Evolutionary conservation across 2,113 vertebrate species (phyloP), one percentile per base, ranked within the genome.

Genomic region (Cottus gobio): DNA sequence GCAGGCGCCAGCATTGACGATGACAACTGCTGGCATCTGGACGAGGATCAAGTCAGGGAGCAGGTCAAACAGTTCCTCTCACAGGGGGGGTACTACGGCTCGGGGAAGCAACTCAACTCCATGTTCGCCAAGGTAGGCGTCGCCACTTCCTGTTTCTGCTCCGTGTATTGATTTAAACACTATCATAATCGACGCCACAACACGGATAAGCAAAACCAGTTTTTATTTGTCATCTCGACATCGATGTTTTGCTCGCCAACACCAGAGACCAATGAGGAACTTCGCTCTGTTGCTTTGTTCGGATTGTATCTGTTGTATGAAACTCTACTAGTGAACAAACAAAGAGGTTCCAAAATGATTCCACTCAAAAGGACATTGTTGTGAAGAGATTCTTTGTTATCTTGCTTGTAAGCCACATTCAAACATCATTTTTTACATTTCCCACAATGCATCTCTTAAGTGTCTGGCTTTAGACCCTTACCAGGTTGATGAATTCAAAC

Each of bases 1-100:
- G 98, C 98, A 66, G 98, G 98, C 57, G 98, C 97, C 90, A 99
- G 98, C 93, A 99, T 99, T 4, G 96, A 99, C 0, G 98, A 99
- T 0, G 98, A 99, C 89, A 99, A 99, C 95, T 99, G 98, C 94
- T 99, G 98, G 98, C 98, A 99, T 93, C 95, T 99, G 94, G 98
- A 99, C 0, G 98, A 99, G 90, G 98, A 99, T 78, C 98, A 99
- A 87, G 98, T 99, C 83, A 94, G 97, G 89, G 98, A 99, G 93
- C 98, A 99, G 88, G 98, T 99, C 92, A 99, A 98, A 90, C 96
- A 99, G 89, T 99, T 99, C 92, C 95, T 99, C 68, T 98, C 98
- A 61, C 98, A 99, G 94, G 98, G 98, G 82, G 97, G 98, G 73
- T 99, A 99, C 95, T 99, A 98, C 56, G 97, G 98, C 87, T 98